phyloP scores from a whole-genome alignment of 2,888 invertebrate genomes.

The Stenichneumon culpator region DNA sequence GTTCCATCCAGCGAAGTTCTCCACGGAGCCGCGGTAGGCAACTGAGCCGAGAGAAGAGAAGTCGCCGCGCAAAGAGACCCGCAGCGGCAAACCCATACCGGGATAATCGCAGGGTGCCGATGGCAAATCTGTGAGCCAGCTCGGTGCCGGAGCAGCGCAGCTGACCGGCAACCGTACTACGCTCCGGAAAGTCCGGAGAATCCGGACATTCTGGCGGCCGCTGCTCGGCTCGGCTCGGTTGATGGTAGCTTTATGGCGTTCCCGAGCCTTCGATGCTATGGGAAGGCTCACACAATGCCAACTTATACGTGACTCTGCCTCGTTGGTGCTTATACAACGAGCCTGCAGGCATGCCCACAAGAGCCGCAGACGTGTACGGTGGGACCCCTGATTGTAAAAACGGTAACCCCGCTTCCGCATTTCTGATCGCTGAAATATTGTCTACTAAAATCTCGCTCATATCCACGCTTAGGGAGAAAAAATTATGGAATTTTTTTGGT shows the following conservation, averaged over 20 bases:
- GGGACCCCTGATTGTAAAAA: background rate
- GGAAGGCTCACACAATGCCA: slow-evolving; percentile 52
- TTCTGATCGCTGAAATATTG: background rate
- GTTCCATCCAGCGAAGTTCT: background rate
- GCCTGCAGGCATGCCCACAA: background rate
- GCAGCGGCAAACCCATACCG: slow-evolving; percentile 47
- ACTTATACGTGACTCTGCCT: slow-evolving; percentile 31
- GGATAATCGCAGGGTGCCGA: slow-evolving; percentile 65
- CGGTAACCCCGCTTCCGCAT: background rate
- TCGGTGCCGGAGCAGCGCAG: slow-evolving; percentile 43
- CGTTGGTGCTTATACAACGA: slow-evolving; percentile 14
- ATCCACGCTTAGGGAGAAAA: background rate
- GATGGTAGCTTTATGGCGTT: slow-evolving; percentile 61
- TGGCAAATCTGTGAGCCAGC: slow-evolving; percentile 42
- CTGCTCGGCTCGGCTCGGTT: slow-evolving; percentile 29
- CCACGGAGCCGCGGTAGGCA: background rate
- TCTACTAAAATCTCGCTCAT: background rate
- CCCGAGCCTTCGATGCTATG: slow-evolving; percentile 38
- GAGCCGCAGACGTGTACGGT: background rate
- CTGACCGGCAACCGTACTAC: slow-evolving; percentile 56
- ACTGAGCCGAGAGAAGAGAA: background rate
- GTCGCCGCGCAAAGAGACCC: slow-evolving; percentile 32
- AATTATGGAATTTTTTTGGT: background rate
- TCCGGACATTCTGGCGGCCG: slow-evolving; percentile 60
- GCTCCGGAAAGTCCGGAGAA: slow-evolving; percentile 63